These are phyloP conservation scores for Melanocharis versteri DNA, from an alignment of 2,113 vertebrate species.

Conservation along the genomic window DNA sequence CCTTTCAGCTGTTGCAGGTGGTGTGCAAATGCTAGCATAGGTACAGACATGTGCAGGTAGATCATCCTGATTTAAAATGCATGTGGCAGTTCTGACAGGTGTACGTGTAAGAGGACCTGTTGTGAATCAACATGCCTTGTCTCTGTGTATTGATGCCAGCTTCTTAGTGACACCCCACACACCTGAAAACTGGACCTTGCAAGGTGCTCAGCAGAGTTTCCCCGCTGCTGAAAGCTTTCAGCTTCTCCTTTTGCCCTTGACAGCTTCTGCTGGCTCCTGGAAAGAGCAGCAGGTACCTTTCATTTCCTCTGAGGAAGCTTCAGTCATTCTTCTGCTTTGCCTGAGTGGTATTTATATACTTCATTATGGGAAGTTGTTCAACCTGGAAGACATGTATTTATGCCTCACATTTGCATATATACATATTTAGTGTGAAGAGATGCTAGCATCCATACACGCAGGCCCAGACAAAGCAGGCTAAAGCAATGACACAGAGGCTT, in stretches of 20 bases:
- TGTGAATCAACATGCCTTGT: background rate
- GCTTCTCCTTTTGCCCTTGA: background rate
- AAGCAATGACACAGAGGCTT: background rate
- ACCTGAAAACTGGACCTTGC: background rate
- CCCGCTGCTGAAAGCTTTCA: background rate
- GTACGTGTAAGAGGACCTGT: background rate
- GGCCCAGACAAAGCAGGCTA: background rate
- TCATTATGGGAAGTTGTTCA: background rate
- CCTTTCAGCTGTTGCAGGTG: background rate
- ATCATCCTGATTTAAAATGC: background rate
- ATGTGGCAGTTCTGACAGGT: background rate
- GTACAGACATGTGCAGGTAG: rapidly evolving
- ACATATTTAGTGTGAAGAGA: background rate
- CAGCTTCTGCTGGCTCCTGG: background rate
- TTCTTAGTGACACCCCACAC: background rate
- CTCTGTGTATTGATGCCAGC: background rate
- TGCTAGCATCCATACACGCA: rapidly evolving
- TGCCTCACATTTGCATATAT: background rate
- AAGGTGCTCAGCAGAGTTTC: background rate
- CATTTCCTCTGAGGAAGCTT: background rate
- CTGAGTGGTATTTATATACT: background rate
- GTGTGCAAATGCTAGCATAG: background rate
- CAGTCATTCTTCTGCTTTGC: background rate
- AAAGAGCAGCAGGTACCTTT: background rate
- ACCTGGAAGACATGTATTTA: background rate